Evolutionary conservation across 1,140 invertebrate species (phyloP).

Genomic region (Nautilus pompilius): DNA sequence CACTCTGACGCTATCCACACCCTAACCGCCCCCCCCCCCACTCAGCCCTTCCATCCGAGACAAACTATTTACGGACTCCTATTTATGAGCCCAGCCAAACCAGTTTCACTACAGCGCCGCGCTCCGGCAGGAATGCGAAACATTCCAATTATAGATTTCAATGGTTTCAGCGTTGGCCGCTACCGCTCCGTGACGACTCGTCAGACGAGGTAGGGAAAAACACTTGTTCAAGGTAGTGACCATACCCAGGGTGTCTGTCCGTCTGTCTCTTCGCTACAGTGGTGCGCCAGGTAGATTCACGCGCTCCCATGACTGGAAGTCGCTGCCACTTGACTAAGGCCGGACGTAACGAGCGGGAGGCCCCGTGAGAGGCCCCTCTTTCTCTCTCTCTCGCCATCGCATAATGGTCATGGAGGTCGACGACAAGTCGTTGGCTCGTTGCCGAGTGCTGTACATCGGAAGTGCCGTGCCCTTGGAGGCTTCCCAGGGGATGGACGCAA

Average conservation of each 20-base stretch:
- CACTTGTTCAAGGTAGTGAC: neutral
- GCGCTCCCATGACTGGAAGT: neutral
- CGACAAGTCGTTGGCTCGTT: constrained; percentile 52
- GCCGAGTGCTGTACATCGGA: constrained; percentile 96
- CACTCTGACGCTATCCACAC: too few species aligned
- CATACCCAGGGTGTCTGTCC: too few species aligned
- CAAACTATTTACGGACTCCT: too few species aligned
- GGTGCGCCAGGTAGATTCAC: neutral
- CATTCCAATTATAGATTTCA: too few species aligned
- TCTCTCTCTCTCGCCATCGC: neutral
- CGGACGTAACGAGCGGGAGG: neutral
- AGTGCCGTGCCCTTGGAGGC: constrained; percentile 96
- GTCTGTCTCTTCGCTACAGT: neutral
- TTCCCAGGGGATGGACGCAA: constrained; percentile 90
- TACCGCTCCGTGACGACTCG: too few species aligned
- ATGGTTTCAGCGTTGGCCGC: too few species aligned
- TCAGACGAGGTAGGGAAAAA: neutral
- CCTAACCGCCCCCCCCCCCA: too few species aligned
- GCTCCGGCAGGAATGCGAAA: too few species aligned
- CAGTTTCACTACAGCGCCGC: too few species aligned
- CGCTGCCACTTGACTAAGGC: neutral
- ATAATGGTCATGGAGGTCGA: constrained; percentile 10
- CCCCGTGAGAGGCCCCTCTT: neutral
- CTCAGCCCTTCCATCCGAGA: too few species aligned
- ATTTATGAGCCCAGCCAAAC: too few species aligned